A percentile compares a stretch with the other conserved stretches of the same genome.
phyloP scores from a whole-genome alignment of 2,113 vertebrate species.

The Emberiza fucata region DNA sequence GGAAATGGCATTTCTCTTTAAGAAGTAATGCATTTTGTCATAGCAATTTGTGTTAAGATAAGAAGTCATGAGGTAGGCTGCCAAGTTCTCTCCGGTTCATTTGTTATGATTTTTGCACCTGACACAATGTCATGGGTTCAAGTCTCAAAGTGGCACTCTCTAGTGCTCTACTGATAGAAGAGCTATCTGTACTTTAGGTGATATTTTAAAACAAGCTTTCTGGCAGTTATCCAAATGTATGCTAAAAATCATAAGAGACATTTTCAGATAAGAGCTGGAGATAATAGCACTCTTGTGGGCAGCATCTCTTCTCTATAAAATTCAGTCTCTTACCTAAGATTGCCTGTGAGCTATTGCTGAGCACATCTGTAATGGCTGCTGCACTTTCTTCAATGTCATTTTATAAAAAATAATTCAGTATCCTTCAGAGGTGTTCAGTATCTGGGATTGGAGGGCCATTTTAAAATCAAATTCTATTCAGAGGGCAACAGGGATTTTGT shows the following conservation, averaged over 20 bases:
- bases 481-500: neutral
- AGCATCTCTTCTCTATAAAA: neutral
- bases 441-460: neutral
- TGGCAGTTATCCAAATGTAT: conserved; percentile 37
- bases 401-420: neutral
- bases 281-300: neutral
- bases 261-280: conserved; percentile 12
- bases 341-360: neutral
- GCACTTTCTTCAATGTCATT: neutral
- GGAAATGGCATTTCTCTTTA: neutral
- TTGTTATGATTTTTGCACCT: conserved; percentile 26
- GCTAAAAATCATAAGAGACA: conserved; percentile 25
- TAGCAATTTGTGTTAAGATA: conserved; percentile 22
- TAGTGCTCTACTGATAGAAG: neutral
- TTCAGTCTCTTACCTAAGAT: neutral
- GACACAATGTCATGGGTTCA: conserved; percentile 22
- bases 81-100: conserved; percentile 1
- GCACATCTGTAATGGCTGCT: neutral
- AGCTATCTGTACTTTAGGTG: conserved; percentile 21
- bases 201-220: conserved; percentile 47
- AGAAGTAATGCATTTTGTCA: neutral
- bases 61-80: neutral
- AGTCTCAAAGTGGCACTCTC: neutral
- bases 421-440: neutral
- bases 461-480: neutral